Conservation (phyloP, 2,113 vertebrate genomes). For the Sardina pilchardus region DNA sequence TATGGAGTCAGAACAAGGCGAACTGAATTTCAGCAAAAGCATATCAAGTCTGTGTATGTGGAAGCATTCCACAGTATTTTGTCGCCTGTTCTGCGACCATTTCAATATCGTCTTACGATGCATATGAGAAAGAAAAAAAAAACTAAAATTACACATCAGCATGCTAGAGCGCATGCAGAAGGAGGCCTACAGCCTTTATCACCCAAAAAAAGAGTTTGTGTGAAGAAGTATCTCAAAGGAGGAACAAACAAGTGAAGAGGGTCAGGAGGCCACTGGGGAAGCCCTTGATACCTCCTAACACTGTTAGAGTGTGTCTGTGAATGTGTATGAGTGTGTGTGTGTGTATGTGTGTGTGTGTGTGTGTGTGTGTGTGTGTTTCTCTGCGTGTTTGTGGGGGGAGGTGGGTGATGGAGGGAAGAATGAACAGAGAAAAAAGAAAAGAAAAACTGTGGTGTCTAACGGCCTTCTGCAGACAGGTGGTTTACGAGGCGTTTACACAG, state of each 20-base stretch:
- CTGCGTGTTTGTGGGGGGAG: not conserved
- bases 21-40: not conserved
- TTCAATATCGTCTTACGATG: not conserved
- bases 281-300: not conserved
- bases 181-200: not conserved
- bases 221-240: not conserved
- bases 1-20: not conserved
- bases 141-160: not conserved
- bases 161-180: not conserved
- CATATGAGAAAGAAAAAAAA: not conserved
- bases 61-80: not conserved
- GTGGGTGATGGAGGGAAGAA: not conserved
- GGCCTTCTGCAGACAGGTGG: constrained; percentile 55
- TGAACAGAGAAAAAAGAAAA: not conserved
- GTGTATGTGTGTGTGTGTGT: constrained; percentile 12
- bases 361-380: constrained; percentile 8
- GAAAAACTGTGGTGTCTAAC: constrained; percentile 34
- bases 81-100: not conserved
- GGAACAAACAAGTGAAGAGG: not conserved
- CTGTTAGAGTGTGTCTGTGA: constrained; percentile 11
- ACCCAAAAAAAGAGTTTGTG: not conserved
- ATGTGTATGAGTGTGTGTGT: constrained; percentile 21
- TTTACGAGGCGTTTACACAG: constrained; percentile 69
- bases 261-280: not conserved
- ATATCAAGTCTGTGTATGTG: not conserved